Base-by-base conservation (phyloP, 1,140 invertebrate species). In the Tribolium castaneum region DNA sequence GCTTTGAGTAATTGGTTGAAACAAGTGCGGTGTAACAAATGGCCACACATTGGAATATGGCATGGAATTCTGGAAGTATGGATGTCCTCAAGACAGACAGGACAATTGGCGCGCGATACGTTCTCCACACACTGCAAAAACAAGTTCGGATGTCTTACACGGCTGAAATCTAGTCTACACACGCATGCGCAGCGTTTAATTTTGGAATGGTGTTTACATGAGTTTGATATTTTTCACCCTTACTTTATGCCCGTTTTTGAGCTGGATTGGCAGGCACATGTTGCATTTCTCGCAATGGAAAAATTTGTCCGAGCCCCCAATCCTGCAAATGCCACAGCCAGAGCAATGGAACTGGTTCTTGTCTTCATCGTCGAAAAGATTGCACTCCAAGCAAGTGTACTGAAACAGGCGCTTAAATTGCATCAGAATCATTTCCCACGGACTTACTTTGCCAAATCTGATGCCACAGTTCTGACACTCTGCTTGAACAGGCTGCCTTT, bases 341-440 rank as follows among this genome's bases (percentile, higher is more conserved):
- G 94, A 91, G 83, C 96, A 97, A 83, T 97, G 96, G 87, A 95
- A 97, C 86, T 97, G 95, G 82, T 92, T 90, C 85, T 95, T 96
- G 81, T 96, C 94, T 75, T 94, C 92, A 84, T 97, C 94, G 84
- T 97, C 95, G 86, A 95, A 97, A n/a, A 97, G 87, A 86, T 95
- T 94, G 87, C 96, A 97, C 73, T 95, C 92, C 3, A 92, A 87
- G 83, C 96, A 97, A 66, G 92, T 95, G 87, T 97, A 97, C 91
- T 95, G 87, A 10, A 86, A 70, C 9, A 22, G 7, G 2, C 12
- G 6, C 2, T 45, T 45, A 45, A 45, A 45, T 5, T 30, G 2
- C 6, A 34, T n/a, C 9, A 2, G 10, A 22, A 25, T 72, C 9
- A 51, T n/a, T 72, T 45, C 3, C 39, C 2, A 45, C 13, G 10